A percentile compares a stretch with the other conserved stretches of the same genome.
These are phyloP conservation scores for Heliconius eleuchia DNA, from an alignment of 1,140 invertebrate genomes.

Conservation along the genomic window DNA sequence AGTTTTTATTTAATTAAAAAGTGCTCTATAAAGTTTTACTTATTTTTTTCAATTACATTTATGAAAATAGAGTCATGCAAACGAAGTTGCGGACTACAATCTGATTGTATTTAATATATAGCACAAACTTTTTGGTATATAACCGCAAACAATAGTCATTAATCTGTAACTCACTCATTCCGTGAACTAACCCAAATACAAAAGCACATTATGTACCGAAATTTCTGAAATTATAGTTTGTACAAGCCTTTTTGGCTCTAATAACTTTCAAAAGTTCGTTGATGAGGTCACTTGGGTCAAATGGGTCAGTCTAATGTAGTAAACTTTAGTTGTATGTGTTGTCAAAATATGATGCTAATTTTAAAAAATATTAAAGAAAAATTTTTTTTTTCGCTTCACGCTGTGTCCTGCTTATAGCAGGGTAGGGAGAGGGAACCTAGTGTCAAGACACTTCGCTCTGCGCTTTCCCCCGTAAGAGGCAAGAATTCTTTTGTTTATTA, in stretches of 20 bases:
- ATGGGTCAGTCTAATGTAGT: neutral
- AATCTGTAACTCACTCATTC: neutral
- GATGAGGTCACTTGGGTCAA: slow-evolving; percentile 5
- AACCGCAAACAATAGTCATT: neutral
- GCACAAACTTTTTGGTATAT: neutral
- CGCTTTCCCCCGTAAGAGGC: too few species aligned
- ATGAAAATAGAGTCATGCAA: too few species aligned
- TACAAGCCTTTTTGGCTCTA: neutral
- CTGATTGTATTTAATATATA: neutral
- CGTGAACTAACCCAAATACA: neutral
- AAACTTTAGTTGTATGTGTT: neutral
- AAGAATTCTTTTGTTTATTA: too few species aligned
- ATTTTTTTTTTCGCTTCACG: too few species aligned
- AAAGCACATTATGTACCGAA: neutral
- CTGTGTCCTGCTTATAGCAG: too few species aligned
- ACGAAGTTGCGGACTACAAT: too few species aligned
- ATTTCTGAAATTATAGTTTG: neutral
- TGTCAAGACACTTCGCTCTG: too few species aligned
- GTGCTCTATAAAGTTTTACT: too few species aligned
- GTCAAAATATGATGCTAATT: neutral
- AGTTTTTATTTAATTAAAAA: too few species aligned
- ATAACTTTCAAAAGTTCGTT: neutral
- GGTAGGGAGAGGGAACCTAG: too few species aligned
- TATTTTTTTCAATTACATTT: too few species aligned
- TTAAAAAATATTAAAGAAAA: neutral